These are phyloP conservation scores for Apotomis turbidana DNA, from an alignment of 2,888 invertebrate genomes.

Conservation along the genomic window DNA sequence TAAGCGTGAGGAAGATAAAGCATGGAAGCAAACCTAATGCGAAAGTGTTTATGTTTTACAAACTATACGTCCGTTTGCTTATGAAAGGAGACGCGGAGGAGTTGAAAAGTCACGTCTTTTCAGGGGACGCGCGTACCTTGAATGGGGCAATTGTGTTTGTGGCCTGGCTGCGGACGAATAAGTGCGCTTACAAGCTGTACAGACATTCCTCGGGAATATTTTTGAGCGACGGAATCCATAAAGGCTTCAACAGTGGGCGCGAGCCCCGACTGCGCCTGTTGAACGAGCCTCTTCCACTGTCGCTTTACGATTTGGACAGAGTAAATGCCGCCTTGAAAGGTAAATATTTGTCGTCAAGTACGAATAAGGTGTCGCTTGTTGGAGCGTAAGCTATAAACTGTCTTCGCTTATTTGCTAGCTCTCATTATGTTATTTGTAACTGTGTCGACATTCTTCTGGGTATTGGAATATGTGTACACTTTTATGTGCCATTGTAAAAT, in stretches of 20 bases:
- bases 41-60: slow-evolving; percentile 77
- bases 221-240: slow-evolving; percentile 76
- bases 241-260: slow-evolving; percentile 63
- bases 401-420: slow-evolving; percentile 39
- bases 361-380: slow-evolving; percentile 57
- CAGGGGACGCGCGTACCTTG: slow-evolving; percentile 71
- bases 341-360: slow-evolving; percentile 72
- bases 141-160: slow-evolving; percentile 78
- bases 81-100: slow-evolving; percentile 76
- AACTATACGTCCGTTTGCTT: slow-evolving; percentile 73
- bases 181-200: slow-evolving; percentile 78
- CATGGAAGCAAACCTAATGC: slow-evolving; percentile 66
- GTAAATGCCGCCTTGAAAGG: slow-evolving; percentile 81
- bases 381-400: slow-evolving; percentile 36
- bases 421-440: slow-evolving; percentile 41
- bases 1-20: slow-evolving; percentile 79
- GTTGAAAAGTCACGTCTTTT: slow-evolving; percentile 71
- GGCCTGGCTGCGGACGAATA: slow-evolving; percentile 76
- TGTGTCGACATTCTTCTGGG: slow-evolving; percentile 34
- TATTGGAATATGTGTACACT: slow-evolving; percentile 12
- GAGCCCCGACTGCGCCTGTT: slow-evolving; percentile 71
- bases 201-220: slow-evolving; percentile 80
- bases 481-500: background rate
- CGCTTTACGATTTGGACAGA: slow-evolving; percentile 80
- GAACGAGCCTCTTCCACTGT: slow-evolving; percentile 79